phyloP scores from a whole-genome alignment of 2,888 invertebrate species.

The Conus canariensis region DNA sequence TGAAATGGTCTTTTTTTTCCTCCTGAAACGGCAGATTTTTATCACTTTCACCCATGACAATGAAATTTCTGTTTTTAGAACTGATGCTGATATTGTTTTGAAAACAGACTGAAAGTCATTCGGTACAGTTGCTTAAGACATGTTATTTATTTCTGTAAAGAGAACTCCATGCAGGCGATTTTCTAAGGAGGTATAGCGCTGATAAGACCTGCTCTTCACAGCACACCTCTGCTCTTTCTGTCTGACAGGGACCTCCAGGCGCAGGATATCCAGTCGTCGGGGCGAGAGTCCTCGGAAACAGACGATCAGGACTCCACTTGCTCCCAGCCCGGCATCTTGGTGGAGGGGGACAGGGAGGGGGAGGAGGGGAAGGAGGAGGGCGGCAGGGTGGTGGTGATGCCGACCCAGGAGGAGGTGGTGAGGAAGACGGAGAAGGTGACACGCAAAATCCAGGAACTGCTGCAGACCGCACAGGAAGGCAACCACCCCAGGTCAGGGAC shows the following conservation, averaged over 20 bases:
- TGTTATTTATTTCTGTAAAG: no score
- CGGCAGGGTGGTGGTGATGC: slow-evolving; percentile 61
- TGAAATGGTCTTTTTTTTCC: no score
- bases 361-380: background rate
- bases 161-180: no score
- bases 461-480: slow-evolving; percentile 87
- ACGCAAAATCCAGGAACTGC: slow-evolving; percentile 91
- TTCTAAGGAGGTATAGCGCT: no score
- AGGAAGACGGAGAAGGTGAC: slow-evolving; percentile 92
- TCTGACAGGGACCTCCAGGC: slow-evolving; percentile 31
- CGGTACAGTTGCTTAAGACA: no score
- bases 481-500: slow-evolving; percentile 82
- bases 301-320: slow-evolving; percentile 50
- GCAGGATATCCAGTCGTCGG: slow-evolving; percentile 48
- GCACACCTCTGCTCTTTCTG: no score
- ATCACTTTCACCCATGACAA: no score
- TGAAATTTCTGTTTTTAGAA: no score
- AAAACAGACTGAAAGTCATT: no score
- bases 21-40: no score
- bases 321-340: slow-evolving; percentile 15
- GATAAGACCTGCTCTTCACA: no score
- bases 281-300: slow-evolving; percentile 50
- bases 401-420: slow-evolving; percentile 85
- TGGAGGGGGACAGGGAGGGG: background rate
- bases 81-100: no score